Evolutionary conservation across 2,113 vertebrate species (phyloP).

Genomic region (Pseudopodoces humilis): DNA sequence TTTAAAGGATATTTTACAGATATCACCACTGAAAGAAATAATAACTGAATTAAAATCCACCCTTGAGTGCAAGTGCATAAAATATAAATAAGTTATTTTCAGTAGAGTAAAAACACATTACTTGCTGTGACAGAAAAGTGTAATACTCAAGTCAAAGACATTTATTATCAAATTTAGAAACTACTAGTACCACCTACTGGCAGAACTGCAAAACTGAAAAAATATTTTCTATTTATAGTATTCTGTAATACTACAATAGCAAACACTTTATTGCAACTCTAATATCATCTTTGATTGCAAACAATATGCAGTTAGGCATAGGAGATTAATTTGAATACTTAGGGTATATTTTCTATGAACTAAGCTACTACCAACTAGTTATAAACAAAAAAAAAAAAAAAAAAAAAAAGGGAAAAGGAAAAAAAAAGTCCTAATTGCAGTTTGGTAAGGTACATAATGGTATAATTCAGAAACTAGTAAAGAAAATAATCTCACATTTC

Average conservation of each 20-base stretch:
- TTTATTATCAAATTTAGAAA: constrained; percentile 28
- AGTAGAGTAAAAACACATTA: not conserved
- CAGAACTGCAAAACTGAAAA: not conserved
- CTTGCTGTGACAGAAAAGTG: not conserved
- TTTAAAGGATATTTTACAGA: not conserved
- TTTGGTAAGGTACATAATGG: not conserved
- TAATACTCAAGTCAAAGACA: not conserved
- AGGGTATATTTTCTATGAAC: not conserved
- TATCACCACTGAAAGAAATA: not conserved
- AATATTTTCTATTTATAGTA: not conserved
- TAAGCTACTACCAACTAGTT: not conserved
- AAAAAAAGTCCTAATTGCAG: not conserved
- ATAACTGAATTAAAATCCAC: not conserved
- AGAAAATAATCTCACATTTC: not conserved
- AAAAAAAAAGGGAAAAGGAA: not conserved
- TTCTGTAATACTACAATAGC: not conserved
- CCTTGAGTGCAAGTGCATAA: not conserved
- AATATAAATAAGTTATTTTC: constrained; percentile 14
- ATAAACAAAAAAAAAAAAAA: not conserved
- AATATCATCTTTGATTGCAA: not conserved
- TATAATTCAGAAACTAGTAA: not conserved
- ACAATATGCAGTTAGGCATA: not conserved
- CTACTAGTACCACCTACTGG: constrained; percentile 60
- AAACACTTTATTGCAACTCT: not conserved
- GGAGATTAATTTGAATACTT: not conserved